A percentile compares a stretch with the other conserved stretches of the same genome.
phyloP scores from a whole-genome alignment of 64 coral and sea anemone genomes.

The Exaiptasia diaphana region DNA sequence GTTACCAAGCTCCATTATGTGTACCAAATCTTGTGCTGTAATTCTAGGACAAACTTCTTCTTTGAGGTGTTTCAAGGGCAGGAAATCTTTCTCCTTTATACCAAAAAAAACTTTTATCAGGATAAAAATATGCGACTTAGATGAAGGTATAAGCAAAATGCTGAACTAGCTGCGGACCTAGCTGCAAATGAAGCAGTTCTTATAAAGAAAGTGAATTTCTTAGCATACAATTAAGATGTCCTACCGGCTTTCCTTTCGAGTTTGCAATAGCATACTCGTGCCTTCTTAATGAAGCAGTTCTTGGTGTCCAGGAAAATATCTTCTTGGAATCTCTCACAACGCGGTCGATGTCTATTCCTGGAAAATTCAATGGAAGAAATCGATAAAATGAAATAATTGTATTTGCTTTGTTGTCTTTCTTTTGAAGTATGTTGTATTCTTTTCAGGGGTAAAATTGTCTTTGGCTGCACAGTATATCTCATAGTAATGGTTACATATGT shows the following conservation, averaged over 20 bases:
- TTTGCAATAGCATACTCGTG: conserved; percentile 57
- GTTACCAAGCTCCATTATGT: conserved; percentile 74
- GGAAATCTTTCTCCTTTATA: conserved; percentile 87
- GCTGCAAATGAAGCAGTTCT: not conserved
- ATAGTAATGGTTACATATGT: too few relatives aligned
- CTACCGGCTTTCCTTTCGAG: conserved; percentile 54
- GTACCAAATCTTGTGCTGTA: conserved; percentile 71
- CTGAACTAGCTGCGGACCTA: too few relatives aligned
- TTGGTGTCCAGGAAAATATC: conserved; percentile 85
- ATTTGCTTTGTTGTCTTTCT: too few relatives aligned
- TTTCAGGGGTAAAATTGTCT: too few relatives aligned
- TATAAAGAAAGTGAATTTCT: not conserved
- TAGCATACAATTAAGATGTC: not conserved
- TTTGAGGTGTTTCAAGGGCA: conserved; percentile 73
- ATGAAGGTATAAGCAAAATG: not conserved
- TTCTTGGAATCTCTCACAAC: conserved; percentile 90
- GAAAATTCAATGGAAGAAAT: not conserved
- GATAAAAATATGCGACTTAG: not conserved
- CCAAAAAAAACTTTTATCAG: not conserved
- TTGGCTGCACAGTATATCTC: too few relatives aligned
- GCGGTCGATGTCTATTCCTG: conserved; percentile 90
- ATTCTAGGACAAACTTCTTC: conserved; percentile 81
- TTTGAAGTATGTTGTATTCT: too few relatives aligned
- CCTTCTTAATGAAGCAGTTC: conserved; percentile 58
- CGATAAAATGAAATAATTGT: not conserved